Base-by-base conservation (phyloP, 2,888 invertebrate species). In the Mythimna vitellina region DNA sequence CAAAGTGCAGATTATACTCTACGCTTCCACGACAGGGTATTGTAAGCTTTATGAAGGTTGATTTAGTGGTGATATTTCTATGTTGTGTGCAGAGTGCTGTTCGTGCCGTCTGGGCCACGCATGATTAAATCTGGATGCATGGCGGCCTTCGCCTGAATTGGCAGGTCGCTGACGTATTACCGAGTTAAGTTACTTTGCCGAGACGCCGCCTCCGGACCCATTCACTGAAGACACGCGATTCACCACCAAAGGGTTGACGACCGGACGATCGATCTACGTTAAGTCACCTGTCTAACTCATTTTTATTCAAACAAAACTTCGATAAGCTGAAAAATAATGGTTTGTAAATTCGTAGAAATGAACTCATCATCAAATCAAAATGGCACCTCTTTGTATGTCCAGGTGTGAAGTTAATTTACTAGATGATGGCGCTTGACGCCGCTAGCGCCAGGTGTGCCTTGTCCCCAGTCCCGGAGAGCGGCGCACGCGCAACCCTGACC, bases 121-220 rank as follows among this genome's bases (percentile, higher is more conserved):
- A 73, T 81, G 85, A 85, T 81, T 85, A 79, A 82, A 85, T 85
- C 78, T 85, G 84, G 81, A 82, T 82, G 73, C 65, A 63, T 63
- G 69, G 70, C 70, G 85, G 67, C 85, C 85, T 85, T 85, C 85
- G 82, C 82, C 85, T 82, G 81, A 70, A 82, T 85, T 72, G 78
- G 79, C 84, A 79, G 74, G 64, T 74, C 69, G 68, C 58, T 78
- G 73, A 65, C 56, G 78, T 72, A 70, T 65, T 61, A 64, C 29
- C 10, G 62, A 73, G 46, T 54, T 58, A 51, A 42, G 62, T 25
- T 73, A 22, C 35, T 22, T 20, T 5, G 29, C 25, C 17, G 67
- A 29, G 20, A 12, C 57, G 56, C 22, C 49, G 20, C 49, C 22
- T 65, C 10, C 46, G 46, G 42, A 57, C 38, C 46, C 57, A 22